phyloP scores from a whole-genome alignment of 2,113 vertebrate genomes.

The Poeciliopsis turrubarensis region DNA sequence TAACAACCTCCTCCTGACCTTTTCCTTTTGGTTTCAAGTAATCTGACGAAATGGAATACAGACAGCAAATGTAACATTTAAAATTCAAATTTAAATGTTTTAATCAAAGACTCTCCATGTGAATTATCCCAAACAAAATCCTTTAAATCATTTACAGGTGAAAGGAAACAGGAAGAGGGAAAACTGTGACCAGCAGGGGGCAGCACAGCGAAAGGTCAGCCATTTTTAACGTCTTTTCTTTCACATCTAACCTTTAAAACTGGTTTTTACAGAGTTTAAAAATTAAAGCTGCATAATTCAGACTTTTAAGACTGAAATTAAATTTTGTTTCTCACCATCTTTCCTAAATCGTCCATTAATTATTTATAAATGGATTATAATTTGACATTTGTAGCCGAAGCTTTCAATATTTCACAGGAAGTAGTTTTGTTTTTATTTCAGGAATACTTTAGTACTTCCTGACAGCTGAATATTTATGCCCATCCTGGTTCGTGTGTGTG shows the following conservation, averaged over 20 bases:
- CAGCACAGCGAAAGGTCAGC: neutral
- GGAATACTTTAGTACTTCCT: too few relatives aligned
- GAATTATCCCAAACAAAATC: too few relatives aligned
- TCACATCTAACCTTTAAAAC: neutral
- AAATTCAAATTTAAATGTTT: too few relatives aligned
- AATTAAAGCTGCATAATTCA: neutral
- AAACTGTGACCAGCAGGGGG: conserved; percentile 13
- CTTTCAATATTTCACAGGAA: neutral
- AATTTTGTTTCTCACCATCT: neutral
- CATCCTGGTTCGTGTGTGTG: neutral
- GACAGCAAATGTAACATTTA: too few relatives aligned
- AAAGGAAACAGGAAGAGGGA: neutral
- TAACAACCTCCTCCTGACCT: too few relatives aligned
- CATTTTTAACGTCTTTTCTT: neutral
- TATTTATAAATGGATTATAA: neutral
- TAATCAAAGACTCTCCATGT: too few relatives aligned
- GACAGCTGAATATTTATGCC: too few relatives aligned
- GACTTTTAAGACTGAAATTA: neutral
- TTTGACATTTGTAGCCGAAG: neutral
- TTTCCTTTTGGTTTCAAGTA: too few relatives aligned
- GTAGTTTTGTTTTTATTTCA: too few relatives aligned
- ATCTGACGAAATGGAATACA: too few relatives aligned
- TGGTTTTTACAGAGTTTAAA: neutral
- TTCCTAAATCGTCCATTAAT: neutral
- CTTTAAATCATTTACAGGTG: too few relatives aligned